Evolutionary conservation across 1,140 invertebrate species (phyloP), one percentile per base, ranked within the genome.

Genomic region (Musca vetustissima): DNA sequence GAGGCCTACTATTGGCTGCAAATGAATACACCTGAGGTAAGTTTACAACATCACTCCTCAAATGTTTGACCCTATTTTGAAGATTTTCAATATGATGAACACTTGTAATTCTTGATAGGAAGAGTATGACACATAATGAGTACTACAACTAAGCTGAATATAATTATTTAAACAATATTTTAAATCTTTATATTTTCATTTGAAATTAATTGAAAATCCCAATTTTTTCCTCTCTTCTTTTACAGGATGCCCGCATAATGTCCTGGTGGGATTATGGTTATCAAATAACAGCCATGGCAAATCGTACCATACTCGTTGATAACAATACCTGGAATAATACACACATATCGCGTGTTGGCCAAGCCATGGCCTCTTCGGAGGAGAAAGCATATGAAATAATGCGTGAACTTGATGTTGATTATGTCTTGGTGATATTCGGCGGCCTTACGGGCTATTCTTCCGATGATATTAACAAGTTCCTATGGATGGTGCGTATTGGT

Each of bases 251-350:
- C 4, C 93, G 95, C 84, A 91, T 99, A 48, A 99, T 99, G 97
- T 98, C 95, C 1, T 98, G 97, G 97, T 99, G 97, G 97, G 97
- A 99, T 90, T 99, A 99, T 85, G 97, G 97, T 7, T 99, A 99
- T 85, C 97, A 99, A 85, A 98, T 99, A 85, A 98, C 97, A 21
- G 96, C 96, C 14, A 98, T 99, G 96, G 97, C 96, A 4, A 99
- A 99, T 88, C 87, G 97, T 52, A 98, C 97, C 4, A 97, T 98
- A 73, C 85, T 99, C 73, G 97, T 99, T 15, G 97, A 99, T 83
- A 99, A 99, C 84, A 99, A 99, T 80, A 99, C 97, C 9, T 99
- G 97, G 97, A 98, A 99, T 85, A 99, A 99, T 84, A 98, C 97
- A 8, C 97, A 99, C 83, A 99, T 99, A 78, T 96, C 94, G n/a